Evolutionary conservation across 2,888 invertebrate genomes (phyloP).

Genomic region (Cosmia pyralina): DNA sequence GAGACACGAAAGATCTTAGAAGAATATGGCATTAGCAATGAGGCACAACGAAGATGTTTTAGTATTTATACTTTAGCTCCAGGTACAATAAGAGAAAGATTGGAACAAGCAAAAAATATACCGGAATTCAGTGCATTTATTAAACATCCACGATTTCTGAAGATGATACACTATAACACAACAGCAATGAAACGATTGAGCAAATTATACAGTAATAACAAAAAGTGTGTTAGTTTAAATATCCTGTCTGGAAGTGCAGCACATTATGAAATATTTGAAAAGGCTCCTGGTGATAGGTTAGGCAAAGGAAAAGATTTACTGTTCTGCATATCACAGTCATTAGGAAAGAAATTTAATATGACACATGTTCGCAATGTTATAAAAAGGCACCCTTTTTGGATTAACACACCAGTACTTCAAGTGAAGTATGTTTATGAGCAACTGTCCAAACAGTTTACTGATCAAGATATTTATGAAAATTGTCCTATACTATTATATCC

Average conservation of each 20-base stretch:
- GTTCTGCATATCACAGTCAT: constrained; percentile 80
- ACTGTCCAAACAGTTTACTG: constrained; percentile 75
- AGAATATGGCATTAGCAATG: constrained; percentile 80
- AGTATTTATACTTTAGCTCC: constrained; percentile 84
- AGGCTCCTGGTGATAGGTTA: constrained; percentile 83
- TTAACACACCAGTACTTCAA: constrained; percentile 84
- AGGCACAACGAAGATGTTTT: constrained; percentile 86
- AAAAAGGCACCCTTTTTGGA: constrained; percentile 86
- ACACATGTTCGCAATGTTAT: constrained; percentile 74
- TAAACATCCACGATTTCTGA: constrained; percentile 85
- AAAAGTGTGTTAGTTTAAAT: constrained; percentile 85
- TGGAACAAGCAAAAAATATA: constrained; percentile 78
- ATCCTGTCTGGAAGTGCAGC: constrained; percentile 83
- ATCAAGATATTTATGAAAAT: constrained; percentile 84
- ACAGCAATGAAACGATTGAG: constrained; percentile 80
- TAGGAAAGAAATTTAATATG: constrained; percentile 75
- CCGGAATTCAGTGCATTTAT: constrained; percentile 84
- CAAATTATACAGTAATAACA: constrained; percentile 79
- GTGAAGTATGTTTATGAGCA: constrained; percentile 80
- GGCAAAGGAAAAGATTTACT: constrained; percentile 86
- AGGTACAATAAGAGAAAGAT: constrained; percentile 79
- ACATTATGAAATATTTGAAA: constrained; percentile 83
- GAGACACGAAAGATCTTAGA: constrained; percentile 81
- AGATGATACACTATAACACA: constrained; percentile 85
- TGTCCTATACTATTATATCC: constrained; percentile 85